These are phyloP conservation scores for Aurelia coerulea DNA, from an alignment of 30 jellyfish, hydroid and myxozoan species.

Conservation along the genomic window DNA sequence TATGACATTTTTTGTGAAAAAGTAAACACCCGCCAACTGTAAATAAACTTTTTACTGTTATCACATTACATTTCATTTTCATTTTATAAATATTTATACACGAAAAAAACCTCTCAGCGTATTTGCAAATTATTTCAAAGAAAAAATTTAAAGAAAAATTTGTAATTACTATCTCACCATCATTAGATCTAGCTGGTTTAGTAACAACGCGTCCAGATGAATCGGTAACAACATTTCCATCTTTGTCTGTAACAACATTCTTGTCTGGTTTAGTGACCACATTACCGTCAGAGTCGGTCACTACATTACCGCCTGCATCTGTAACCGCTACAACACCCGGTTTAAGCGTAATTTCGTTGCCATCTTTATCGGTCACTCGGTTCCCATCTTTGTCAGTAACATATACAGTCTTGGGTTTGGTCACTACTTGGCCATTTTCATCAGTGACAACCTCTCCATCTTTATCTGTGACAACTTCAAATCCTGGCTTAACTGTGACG, in stretches of 20 bases:
- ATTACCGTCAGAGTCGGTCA: constrained; percentile 42
- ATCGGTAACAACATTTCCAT: constrained; percentile 48
- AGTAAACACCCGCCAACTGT: no score
- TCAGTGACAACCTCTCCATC: constrained; percentile 12
- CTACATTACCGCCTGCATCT: constrained; percentile 30
- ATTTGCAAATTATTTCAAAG: no score
- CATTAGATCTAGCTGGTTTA: neutral
- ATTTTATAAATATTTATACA: no score
- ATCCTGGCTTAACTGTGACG: neutral
- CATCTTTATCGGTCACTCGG: constrained; percentile 29
- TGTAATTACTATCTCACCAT: constrained; percentile 7
- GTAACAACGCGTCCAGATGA: constrained; percentile 30
- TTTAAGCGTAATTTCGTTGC: constrained; percentile 1
- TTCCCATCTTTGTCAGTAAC: constrained; percentile 27
- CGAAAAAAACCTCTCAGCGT: no score
- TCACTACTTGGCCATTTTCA: constrained; percentile 3
- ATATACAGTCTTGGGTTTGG: constrained; percentile 8
- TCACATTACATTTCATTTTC: no score
- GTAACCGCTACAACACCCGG: constrained; percentile 27
- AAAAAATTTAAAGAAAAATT: no score
- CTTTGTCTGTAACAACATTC: constrained; percentile 33
- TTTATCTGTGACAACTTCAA: constrained; percentile 8
- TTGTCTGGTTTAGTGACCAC: constrained; percentile 7
- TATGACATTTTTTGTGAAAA: no score
- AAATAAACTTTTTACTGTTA: no score